Evolutionary conservation across 2,113 vertebrate species (phyloP).

Genomic region (Turnix velox): DNA sequence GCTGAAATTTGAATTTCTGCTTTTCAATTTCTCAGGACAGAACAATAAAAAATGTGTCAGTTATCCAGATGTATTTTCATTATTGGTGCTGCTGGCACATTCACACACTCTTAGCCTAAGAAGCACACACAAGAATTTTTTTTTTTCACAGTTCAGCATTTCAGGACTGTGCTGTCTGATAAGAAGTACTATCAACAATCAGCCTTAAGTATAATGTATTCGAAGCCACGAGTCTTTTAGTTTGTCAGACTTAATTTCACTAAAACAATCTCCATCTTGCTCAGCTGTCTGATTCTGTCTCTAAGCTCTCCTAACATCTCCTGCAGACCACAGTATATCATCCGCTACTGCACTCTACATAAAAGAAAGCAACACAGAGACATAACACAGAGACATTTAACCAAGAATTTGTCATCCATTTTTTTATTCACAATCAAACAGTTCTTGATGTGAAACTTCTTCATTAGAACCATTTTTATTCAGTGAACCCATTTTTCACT

Average conservation of each 20-base stretch:
- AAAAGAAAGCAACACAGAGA: neutral
- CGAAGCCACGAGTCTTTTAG: neutral
- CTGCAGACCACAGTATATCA: neutral
- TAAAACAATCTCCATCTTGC: neutral
- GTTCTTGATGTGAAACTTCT: neutral
- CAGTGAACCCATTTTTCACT: neutral
- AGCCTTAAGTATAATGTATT: neutral
- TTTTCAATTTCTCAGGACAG: neutral
- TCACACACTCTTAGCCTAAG: neutral
- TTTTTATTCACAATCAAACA: neutral
- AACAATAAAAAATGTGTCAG: neutral
- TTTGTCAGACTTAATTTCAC: neutral
- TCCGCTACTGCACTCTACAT: neutral
- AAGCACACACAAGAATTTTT: neutral
- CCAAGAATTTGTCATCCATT: accelerated
- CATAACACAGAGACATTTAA: neutral
- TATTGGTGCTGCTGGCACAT: neutral
- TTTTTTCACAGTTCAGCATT: neutral
- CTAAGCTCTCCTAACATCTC: neutral
- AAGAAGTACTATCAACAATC: neutral
- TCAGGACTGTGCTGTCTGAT: neutral
- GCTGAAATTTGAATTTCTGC: neutral
- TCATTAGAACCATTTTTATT: neutral
- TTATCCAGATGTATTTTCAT: neutral
- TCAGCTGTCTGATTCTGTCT: neutral